Base-by-base conservation (phyloP, 1,140 invertebrate species). In the Drosophila albomicans region DNA sequence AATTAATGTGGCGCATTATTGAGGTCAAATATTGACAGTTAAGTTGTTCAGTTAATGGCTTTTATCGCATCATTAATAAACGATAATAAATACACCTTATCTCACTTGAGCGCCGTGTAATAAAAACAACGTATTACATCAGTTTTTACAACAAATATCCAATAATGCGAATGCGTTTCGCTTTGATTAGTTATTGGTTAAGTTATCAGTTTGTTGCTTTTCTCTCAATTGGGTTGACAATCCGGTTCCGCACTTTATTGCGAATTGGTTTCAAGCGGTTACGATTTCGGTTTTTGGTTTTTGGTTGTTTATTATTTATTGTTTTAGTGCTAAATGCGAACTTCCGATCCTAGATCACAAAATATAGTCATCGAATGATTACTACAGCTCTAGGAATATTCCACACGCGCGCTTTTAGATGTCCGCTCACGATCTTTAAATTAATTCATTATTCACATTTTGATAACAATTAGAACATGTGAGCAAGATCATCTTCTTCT, bases 121-220 rank as follows among this genome's bases (percentile, higher is more conserved):
- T 81, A 49, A 69, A 84, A 84, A 88, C 77, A 82, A 63, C 43
- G 30, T 67, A 91, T 91, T 91, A 88, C 79, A 91, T 88, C 79
- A 91, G 80, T 59, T 35, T 25, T 56, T 20, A 49, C 41, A 69
- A 7, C 35, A 15, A 49, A 41, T 41, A 59, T 57, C 49, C 41
- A 48, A 46, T 20, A 28, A 32, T 32, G 15, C 45, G 8, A 16
- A 11, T 41, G 10, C 25, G 16, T 13, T 62, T 49, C 58, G 51
- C 28, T 35, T 54, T 7, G 28, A 52, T 65, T 56, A 56, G 8
- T 46, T 45, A 43, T 43, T 43, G n/a, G 11, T 43, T 43, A 43
- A 46, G 35, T 56, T 56, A 65, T 56, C 63, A 45, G 61, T 15
- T 62, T 20, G 8, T 8, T 15, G 10, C 3, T 3, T 25, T 3